phyloP scores from a whole-genome alignment of 1,140 invertebrate genomes.

The Bombus haemorrhoidalis region DNA sequence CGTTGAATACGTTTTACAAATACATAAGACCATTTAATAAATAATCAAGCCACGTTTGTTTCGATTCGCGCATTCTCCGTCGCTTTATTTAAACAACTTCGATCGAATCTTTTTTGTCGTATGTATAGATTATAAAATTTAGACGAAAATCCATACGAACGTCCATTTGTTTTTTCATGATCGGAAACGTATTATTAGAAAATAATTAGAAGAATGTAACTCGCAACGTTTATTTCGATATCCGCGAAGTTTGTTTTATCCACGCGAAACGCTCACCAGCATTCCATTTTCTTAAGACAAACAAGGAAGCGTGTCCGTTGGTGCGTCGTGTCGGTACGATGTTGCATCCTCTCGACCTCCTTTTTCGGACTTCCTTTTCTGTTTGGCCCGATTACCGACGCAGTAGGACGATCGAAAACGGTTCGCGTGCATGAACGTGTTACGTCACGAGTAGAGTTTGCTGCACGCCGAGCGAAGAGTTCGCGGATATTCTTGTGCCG shows the following conservation, averaged over 20 bases:
- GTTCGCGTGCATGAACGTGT: conserved; percentile 23
- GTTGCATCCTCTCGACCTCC: not conserved
- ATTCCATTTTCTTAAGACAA: not conserved
- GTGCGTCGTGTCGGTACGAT: not conserved
- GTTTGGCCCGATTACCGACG: not conserved
- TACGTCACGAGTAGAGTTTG: conserved; percentile 39
- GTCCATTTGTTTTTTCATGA: no score
- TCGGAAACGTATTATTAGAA: no score
- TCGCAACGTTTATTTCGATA: no score
- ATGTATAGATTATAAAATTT: not conserved
- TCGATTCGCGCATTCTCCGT: not conserved
- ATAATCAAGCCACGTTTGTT: not conserved
- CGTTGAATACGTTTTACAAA: conserved; percentile 1
- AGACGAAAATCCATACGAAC: no score
- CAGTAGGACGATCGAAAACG: not conserved
- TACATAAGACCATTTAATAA: not conserved
- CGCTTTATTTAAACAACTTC: not conserved
- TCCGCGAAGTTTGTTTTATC: not conserved
- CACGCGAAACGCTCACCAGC: not conserved
- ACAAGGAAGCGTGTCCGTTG: not conserved
- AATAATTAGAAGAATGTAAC: no score
- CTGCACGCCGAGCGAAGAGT: conserved; percentile 20
- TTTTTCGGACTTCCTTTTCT: conserved; percentile 12
- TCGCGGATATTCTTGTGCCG: conserved; percentile 51
- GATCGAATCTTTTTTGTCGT: not conserved